Evolutionary conservation across 2,888 invertebrate genomes (phyloP).

Genomic region (Cepaea hortensis): DNA sequence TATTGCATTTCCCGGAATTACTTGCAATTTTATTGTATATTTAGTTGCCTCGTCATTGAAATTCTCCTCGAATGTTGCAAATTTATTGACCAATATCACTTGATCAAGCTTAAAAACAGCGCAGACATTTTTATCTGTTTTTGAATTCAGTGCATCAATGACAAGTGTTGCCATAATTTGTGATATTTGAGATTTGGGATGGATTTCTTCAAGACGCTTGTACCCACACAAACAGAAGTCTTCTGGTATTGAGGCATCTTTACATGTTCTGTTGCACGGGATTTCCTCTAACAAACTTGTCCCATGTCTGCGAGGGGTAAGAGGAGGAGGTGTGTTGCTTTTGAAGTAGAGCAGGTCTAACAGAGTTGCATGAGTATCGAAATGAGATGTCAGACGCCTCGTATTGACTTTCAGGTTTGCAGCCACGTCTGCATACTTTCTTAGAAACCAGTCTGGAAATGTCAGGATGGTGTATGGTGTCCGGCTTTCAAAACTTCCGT

Average conservation of each 20-base stretch:
- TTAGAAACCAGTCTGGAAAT: constrained; percentile 85
- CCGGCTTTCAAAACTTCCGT: constrained; percentile 87
- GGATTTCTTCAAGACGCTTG: constrained; percentile 52
- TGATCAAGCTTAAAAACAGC: constrained; percentile 49
- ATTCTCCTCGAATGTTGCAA: constrained; percentile 82
- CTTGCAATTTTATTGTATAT: constrained; percentile 82
- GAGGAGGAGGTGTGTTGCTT: constrained; percentile 38
- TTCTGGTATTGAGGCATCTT: constrained; percentile 82
- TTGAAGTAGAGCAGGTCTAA: constrained; percentile 79
- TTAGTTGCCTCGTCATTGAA: constrained; percentile 52
- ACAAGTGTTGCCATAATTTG: constrained; percentile 80
- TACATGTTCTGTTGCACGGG: too few species aligned
- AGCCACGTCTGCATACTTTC: constrained; percentile 81
- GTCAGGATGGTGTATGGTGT: constrained; percentile 87
- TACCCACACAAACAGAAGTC: constrained; percentile 83
- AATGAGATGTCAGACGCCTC: constrained; percentile 85
- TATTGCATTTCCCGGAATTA: constrained; percentile 83
- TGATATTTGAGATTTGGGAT: constrained; percentile 77
- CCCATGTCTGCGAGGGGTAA: constrained; percentile 54
- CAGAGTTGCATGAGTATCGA: constrained; percentile 88
- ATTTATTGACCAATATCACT: constrained; percentile 80
- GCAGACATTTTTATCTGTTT: constrained; percentile 55
- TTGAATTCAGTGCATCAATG: constrained; percentile 83
- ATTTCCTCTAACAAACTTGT: constrained; percentile 86
- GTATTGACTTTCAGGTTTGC: constrained; percentile 83